Conservation (phyloP, 2,113 vertebrate genomes). For the Grammomys dolichurus region DNA sequence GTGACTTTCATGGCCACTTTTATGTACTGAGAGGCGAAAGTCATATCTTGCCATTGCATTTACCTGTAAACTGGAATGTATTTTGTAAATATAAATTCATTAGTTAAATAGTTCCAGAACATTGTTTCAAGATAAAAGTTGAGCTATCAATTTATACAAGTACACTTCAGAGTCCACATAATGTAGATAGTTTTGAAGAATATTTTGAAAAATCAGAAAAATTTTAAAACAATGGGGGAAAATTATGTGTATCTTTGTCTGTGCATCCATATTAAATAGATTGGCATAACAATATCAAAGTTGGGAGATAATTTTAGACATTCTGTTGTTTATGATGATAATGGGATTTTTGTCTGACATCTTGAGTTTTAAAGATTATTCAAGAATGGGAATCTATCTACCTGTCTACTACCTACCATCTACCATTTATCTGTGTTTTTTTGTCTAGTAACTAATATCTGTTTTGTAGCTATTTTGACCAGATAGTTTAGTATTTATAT, state of each 20-base stretch:
- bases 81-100: constrained; percentile 32
- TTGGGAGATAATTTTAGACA: constrained; percentile 50
- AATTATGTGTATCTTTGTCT: not conserved
- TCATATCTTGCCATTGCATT: constrained; percentile 11
- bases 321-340: not conserved
- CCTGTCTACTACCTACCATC: not conserved
- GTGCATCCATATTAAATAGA: not conserved
- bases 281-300: constrained; percentile 1
- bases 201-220: constrained; percentile 11
- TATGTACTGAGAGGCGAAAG: not conserved
- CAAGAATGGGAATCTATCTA: not conserved
- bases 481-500: not conserved
- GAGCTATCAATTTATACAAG: not conserved
- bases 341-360: not conserved
- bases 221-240: not conserved
- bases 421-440: not conserved
- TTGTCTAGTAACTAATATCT: not conserved
- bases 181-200: not conserved
- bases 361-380: constrained; percentile 32
- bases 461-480: constrained; percentile 7
- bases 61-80: constrained; percentile 33
- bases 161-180: not conserved
- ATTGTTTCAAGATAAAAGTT: not conserved
- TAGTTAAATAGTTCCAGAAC: not conserved
- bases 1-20: not conserved